These are phyloP conservation scores for Pseudomugil tenellus DNA, from an alignment of 2,797 vertebrate species.

Conservation along the genomic window DNA sequence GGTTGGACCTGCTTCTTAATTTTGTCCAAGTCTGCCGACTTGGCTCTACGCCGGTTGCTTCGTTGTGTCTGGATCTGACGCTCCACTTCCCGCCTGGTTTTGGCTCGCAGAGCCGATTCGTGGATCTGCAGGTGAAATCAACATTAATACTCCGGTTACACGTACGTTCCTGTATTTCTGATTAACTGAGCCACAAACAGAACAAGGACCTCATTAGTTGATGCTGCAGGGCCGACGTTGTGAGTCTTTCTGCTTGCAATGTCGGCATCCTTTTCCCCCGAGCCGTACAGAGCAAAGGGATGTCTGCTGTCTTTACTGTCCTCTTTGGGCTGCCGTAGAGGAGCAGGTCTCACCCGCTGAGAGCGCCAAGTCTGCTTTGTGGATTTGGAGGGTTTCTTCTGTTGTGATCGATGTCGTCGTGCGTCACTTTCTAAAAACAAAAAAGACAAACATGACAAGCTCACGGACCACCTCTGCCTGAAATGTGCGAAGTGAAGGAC, in stretches of 20 bases:
- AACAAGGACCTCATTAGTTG: constrained; percentile 85
- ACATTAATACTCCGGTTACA: neutral
- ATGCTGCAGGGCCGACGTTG: constrained; percentile 89
- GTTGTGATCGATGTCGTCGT: constrained; percentile 18
- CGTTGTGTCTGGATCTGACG: constrained; percentile 81
- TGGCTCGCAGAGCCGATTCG: constrained; percentile 91
- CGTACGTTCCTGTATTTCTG: neutral
- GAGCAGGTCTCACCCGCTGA: constrained; percentile 62
- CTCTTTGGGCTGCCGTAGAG: constrained; percentile 63
- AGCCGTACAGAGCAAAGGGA: constrained; percentile 92
- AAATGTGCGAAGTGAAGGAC: neutral
- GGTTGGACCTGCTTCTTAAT: constrained; percentile 71
- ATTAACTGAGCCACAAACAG: neutral
- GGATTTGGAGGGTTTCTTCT: constrained; percentile 73
- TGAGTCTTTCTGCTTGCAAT: constrained; percentile 90
- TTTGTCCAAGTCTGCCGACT: constrained; percentile 83
- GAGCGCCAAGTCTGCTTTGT: constrained; percentile 64
- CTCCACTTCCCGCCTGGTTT: constrained; percentile 89
- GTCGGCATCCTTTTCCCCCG: constrained; percentile 88
- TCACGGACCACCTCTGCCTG: neutral
- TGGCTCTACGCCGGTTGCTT: constrained; percentile 80
- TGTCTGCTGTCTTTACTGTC: constrained; percentile 85
- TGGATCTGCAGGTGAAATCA: constrained; percentile 85
- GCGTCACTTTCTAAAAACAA: constrained; percentile 37
- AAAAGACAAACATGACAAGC: neutral